Base-by-base conservation (phyloP, 1,140 invertebrate species). In the Asobara japonica region DNA sequence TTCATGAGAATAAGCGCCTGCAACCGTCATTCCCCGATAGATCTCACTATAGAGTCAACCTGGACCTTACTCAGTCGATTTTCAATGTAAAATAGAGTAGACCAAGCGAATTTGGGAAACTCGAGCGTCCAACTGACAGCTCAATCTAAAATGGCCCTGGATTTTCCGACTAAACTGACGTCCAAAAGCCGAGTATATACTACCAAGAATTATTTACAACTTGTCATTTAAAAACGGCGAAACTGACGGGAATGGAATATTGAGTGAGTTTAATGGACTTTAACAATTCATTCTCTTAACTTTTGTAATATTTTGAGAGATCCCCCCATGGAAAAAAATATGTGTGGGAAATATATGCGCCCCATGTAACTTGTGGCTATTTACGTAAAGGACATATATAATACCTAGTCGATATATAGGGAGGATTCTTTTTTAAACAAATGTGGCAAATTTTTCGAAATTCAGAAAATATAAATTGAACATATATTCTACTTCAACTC, bases 71-170 rank as follows among this genome's bases (percentile, higher is more conserved):
- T 56, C 51, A 56, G 51, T 22, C 3, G 51, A 20, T 56, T 56
- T 20, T 56, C 51, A 10, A 56, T 13, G 18, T 27, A 56, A 27
- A 56, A 56, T 56, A 56, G 51, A 56, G 22, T 25, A 27, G 22
- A 56, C n/a, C n/a, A 27, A 22, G 41, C 18, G 41, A 18, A 45
- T 45, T 45, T 45, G 41, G 22, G 11, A 56, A 56, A 56, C 51
- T 56, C 51, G 51, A 56, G 18, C 51, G 51, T 11, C 13, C 51
- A 11, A 56, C 2, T 56, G 51, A 56, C 51, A 56, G 51, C 51
- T 56, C 51, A 56, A 56, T 56, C 51, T 56, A 56, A 56, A 56
- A 56, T 56, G 20, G 51, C 18, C n/a, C 5, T 10, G 51, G 13
- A 56, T 56, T 56, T 56, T 56, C 51, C 25, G 25, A 22, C 22